phyloP scores from a whole-genome alignment of 2,888 invertebrate genomes.

The Sinotaia quadrata region DNA sequence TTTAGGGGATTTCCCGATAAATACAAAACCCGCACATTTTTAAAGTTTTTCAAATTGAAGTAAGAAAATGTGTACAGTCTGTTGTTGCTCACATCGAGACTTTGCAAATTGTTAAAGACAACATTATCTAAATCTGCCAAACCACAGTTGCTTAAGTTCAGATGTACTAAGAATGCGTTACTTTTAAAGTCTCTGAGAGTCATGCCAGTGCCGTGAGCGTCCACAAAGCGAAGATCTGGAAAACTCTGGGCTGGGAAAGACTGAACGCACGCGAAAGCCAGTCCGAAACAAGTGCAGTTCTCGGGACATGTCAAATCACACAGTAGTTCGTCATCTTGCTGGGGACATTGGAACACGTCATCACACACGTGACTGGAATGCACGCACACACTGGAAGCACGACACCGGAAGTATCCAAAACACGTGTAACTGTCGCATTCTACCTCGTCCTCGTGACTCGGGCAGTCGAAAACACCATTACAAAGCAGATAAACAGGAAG shows the following conservation, averaged over 20 bases:
- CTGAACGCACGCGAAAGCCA: constrained; percentile 2
- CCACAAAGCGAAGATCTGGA: background rate
- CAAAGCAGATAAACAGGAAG: background rate
- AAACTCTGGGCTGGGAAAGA: background rate
- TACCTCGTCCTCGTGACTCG: background rate
- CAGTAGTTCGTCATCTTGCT: constrained; percentile 1
- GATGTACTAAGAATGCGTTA: no score
- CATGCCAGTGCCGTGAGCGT: background rate
- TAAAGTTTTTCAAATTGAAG: no score
- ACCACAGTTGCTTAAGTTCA: no score
- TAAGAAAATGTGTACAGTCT: no score
- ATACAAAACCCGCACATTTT: no score
- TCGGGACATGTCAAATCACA: background rate
- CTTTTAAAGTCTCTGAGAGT: no score
- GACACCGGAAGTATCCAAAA: constrained; percentile 1
- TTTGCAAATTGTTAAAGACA: no score
- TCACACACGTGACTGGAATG: background rate
- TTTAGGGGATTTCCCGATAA: no score
- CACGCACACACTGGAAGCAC: background rate
- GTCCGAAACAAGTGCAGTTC: background rate
- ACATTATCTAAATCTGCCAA: no score
- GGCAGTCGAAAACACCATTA: constrained; percentile 7
- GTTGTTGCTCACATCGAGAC: no score
- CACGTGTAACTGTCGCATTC: background rate
- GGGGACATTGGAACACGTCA: background rate